Base-by-base conservation (phyloP, 2,888 invertebrate genomes). In the Eupithecia inturbata region DNA sequence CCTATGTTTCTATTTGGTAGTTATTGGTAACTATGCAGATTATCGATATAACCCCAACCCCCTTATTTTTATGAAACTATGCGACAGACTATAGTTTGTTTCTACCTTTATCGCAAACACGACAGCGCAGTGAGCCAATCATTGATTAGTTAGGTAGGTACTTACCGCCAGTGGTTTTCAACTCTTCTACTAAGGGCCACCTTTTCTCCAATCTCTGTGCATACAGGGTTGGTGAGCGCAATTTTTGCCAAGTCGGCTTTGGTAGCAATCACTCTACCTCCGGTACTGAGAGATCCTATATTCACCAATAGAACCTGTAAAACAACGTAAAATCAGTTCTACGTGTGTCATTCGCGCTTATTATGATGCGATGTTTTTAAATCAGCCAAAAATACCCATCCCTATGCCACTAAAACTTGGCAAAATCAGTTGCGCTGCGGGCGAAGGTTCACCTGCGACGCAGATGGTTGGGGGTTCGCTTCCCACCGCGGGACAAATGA, bases 151-250 rank as follows among this genome's bases (percentile, higher is more conserved):
- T 33, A 14, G 31, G 57, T 33, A 14, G 31, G 57, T 26, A 85
- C 93, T 92, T 91, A 97, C 97, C 99, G 97, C 99, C 99, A 99
- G 95, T 99, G 99, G 91, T 99, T 99, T 87, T 99, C 99, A 62
- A 99, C 99, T 94, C 99, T 96, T 88, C 99, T 96, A 89, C 99
- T 99, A 67, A 99, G 96, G n/a, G 99, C 99, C 84, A 99, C 99
- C 91, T 99, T 99, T 92, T 99, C 99, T 70, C 99, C 99, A 76
- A 98, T 97, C 94, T 99, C 99, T 14, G 99, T 99, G 92, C 99
- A 99, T 9, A 99, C 99, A 1, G 99, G 99, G 92, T 98, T 99
- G 33, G 98, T 99, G 73, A 99, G 96, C 68, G 98, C 97, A 81
- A 99, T 99, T 95, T 99, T 99, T 33, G 99, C 99, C 93, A 99